Percentiles rank a stretch among this genome's conserved stretches.
Evolutionary conservation across 2,888 invertebrate species (phyloP).

Genomic region (Marasmarcha lunaedactyla): DNA sequence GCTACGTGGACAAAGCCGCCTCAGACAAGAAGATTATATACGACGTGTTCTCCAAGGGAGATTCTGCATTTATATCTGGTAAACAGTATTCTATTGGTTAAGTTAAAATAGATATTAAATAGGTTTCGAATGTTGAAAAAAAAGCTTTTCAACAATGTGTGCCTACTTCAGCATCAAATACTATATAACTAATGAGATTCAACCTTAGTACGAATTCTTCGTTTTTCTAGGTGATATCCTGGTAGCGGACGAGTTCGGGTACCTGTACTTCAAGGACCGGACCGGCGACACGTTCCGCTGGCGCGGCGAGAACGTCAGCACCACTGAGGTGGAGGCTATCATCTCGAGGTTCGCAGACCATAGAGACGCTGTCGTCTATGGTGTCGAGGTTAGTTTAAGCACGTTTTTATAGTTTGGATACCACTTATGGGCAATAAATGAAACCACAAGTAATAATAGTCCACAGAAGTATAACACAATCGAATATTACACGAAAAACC

Average conservation of each 20-base stretch:
- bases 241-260: conserved; percentile 91
- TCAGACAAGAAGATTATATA: conserved; percentile 93
- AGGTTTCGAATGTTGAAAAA: no score
- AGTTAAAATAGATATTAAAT: no score
- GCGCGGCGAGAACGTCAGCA: conserved; percentile 99
- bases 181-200: no score
- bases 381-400: conserved; percentile 82
- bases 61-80: conserved; percentile 95
- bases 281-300: conserved; percentile 98
- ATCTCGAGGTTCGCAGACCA: conserved; percentile 87
- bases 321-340: conserved; percentile 95
- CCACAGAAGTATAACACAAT: no score
- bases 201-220: no score
- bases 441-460: no score
- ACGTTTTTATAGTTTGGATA: no score
- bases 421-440: no score
- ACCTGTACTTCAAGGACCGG: conserved; percentile 94
- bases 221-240: conserved; percentile 84
- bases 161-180: no score
- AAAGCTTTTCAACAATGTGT: no score
- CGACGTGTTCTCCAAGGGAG: conserved; percentile 91
- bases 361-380: conserved; percentile 93
- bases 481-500: no score
- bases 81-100: no score
- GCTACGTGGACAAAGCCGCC: conserved; percentile 94